phyloP scores from a whole-genome alignment of 1,140 invertebrate species.

The Rhizoglyphus robini region DNA sequence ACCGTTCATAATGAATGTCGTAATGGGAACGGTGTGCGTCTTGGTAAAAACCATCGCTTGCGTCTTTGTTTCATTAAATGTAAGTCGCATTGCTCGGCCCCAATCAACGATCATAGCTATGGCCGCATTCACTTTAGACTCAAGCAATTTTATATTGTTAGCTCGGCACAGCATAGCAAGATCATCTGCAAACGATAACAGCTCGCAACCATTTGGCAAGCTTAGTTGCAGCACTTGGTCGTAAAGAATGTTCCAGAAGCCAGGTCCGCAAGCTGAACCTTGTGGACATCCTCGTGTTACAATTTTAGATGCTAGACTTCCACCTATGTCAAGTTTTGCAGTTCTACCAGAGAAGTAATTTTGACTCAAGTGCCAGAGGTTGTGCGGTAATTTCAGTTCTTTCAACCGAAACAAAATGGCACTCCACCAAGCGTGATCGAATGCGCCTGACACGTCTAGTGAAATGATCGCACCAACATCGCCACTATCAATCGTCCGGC shows the following conservation, averaged over 20 bases:
- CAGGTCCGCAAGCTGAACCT: constrained; percentile 13
- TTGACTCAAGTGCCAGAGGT: neutral
- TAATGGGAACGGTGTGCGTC: neutral
- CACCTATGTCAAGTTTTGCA: neutral
- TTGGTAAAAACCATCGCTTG: neutral
- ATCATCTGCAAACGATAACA: constrained; percentile 18
- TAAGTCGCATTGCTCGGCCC: constrained; percentile 8
- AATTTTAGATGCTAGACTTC: too few species aligned
- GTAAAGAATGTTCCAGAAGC: constrained; percentile 21
- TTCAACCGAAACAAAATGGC: neutral
- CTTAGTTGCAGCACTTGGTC: constrained; percentile 11
- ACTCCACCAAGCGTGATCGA: constrained; percentile 10
- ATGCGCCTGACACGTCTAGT: neutral
- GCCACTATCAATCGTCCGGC: neutral
- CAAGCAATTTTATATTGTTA: neutral
- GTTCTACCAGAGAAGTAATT: neutral
- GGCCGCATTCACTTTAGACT: neutral
- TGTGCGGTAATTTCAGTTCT: neutral
- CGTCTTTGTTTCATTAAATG: constrained; percentile 14
- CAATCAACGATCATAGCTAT: neutral
- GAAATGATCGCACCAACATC: neutral
- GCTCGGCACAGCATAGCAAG: constrained; percentile 9
- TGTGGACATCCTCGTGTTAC: constrained; percentile 9
- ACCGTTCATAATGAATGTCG: neutral
- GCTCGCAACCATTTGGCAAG: neutral